Base-by-base conservation (phyloP, 35 echinoderm and acorn worm species). In the Stichopus chloronotus region DNA sequence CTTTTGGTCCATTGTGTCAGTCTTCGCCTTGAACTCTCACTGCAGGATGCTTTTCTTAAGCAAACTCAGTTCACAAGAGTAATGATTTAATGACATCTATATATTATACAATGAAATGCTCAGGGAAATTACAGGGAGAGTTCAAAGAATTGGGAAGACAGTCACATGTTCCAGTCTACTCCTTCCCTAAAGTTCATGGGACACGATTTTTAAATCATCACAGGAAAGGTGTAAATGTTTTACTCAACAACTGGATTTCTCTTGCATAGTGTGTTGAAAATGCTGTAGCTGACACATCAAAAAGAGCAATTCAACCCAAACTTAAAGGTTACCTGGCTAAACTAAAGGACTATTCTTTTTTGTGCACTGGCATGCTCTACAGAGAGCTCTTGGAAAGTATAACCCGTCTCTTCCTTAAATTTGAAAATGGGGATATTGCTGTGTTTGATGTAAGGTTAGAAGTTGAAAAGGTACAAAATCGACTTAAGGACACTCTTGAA, bases 121-220 rank as follows among this genome's bases (percentile, higher is more conserved):
- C 94, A 63, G 94, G 94, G 24, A 95, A 95, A 88, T 88, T 95
- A 72, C 56, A 88, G 72, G 83, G 94, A 74, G 63, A 95, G 59
- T 95, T 95, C 55, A 72, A 93, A 90, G 84, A 58, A 88, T 83
- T 78, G 19, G 91, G 74, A 9, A 81, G 90, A 68, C 88, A 55
- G 43, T 56, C 79, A 9, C 9, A 84, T 43, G 81, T 88, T 76
- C 83, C 89, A 12, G 57, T 92, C n/a, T 95, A 92, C 71, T 55
- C 58, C 57, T 83, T 82, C 84, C 77, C 77, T 59, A 69, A 90
- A 81, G 72, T 93, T 88, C 25, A 93, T 53, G 91, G 94, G 79
- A 95, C 94, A 87, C 84, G 91, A 24, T 93, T 95, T 77, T 30
- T 95, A 22, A 81, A 71, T 52, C 94, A 93, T 78, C 94, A 95